Evolutionary conservation across 2,797 vertebrate genomes (phyloP).

Genomic region (Perodicticus potto): DNA sequence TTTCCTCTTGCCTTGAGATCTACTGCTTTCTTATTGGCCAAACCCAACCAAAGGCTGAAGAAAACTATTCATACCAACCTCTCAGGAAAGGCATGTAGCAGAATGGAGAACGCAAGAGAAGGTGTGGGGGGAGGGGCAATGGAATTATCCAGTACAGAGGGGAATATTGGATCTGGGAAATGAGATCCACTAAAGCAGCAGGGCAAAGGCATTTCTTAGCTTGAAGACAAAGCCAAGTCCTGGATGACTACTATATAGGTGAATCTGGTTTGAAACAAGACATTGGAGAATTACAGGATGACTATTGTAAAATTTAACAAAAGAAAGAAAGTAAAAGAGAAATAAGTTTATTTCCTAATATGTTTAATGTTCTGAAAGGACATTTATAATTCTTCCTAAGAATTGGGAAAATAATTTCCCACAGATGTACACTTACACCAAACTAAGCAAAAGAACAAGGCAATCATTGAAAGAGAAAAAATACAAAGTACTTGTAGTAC

Average conservation of each 20-base stretch:
- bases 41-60: not conserved
- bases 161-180: not conserved
- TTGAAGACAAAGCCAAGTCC: not conserved
- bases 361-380: not conserved
- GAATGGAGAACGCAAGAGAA: not conserved
- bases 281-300: not conserved
- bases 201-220: not conserved
- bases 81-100: not conserved
- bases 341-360: not conserved
- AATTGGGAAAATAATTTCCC: not conserved
- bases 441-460: not conserved
- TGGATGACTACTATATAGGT: not conserved
- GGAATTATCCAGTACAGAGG: not conserved
- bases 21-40: not conserved
- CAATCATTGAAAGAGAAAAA: not conserved
- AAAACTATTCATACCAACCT: not conserved
- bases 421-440: not conserved
- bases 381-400: not conserved
- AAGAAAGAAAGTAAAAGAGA: not conserved
- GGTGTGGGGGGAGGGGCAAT: too few species aligned
- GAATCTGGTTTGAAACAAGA: not conserved
- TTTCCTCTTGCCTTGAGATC: not conserved
- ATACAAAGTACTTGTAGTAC: not conserved
- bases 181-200: not conserved
- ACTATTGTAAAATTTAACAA: not conserved